Evolutionary conservation across 2,888 invertebrate species (phyloP).

Genomic region (Physocephala rufipes): DNA sequence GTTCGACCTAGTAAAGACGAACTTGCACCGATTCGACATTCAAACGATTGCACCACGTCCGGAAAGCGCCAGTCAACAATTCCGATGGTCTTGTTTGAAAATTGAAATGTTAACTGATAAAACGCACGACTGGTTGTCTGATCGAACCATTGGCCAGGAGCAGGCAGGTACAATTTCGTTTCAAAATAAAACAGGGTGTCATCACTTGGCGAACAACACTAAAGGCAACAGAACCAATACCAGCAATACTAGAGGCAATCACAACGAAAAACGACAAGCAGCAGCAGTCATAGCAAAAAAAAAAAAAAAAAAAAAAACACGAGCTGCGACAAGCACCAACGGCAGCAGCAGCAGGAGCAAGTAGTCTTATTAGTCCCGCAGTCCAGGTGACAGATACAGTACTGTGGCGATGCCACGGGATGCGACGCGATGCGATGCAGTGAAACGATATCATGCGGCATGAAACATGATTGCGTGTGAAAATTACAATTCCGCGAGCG

Average conservation of each 20-base stretch:
- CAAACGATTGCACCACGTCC: not conserved
- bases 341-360: not conserved
- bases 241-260: not conserved
- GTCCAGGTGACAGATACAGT: slow-evolving; percentile 9
- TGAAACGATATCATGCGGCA: slow-evolving; percentile 15
- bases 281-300: too few species aligned
- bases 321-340: not conserved
- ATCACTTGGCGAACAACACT: not conserved
- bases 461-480: slow-evolving; percentile 43
- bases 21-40: not conserved
- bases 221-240: not conserved
- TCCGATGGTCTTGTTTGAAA: slow-evolving; percentile 7
- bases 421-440: not conserved
- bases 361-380: not conserved
- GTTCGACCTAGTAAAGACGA: not conserved
- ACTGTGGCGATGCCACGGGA: not conserved
- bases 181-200: not conserved
- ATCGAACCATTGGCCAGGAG: not conserved
- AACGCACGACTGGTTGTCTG: not conserved
- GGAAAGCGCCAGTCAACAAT: not conserved
- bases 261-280: too few species aligned
- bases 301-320: too few species aligned
- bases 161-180: not conserved
- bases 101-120: slow-evolving; percentile 34
- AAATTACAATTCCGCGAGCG: slow-evolving; percentile 37